These are phyloP conservation scores for Micromesistius poutassou DNA, from an alignment of 2,797 vertebrate species.

Conservation along the genomic window DNA sequence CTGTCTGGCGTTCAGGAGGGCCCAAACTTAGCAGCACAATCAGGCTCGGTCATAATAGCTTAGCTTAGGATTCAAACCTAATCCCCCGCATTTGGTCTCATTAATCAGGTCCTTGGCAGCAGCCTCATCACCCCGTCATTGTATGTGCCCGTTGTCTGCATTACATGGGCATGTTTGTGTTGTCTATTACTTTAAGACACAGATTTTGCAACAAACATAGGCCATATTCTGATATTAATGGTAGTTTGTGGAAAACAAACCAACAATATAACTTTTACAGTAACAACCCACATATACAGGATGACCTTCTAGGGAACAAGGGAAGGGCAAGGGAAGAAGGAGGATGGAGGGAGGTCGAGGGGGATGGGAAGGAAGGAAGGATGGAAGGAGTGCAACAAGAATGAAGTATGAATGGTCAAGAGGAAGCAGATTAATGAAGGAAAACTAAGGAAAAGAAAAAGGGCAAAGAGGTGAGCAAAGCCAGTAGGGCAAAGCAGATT, in stretches of 20 bases:
- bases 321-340: neutral
- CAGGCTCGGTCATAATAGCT: slow-evolving; percentile 13
- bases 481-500: too few relatives aligned
- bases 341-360: neutral
- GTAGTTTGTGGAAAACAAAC: neutral
- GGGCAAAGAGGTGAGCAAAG: too few relatives aligned
- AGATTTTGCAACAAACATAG: slow-evolving; percentile 21
- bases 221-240: slow-evolving; percentile 24
- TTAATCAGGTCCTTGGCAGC: slow-evolving; percentile 36
- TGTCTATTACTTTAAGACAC: neutral
- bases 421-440: slow-evolving; percentile 2
- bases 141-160: slow-evolving; percentile 7
- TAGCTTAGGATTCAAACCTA: slow-evolving; percentile 33
- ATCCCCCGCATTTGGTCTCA: slow-evolving; percentile 24
- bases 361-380: neutral
- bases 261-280: neutral
- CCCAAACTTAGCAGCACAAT: neutral
- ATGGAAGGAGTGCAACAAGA: neutral
- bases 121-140: neutral
- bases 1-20: too few relatives aligned
- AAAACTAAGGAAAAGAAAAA: slow-evolving; percentile 8
- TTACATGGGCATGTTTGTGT: slow-evolving; percentile 7
- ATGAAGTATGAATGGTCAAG: neutral
- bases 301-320: neutral
- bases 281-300: neutral